phyloP scores from a whole-genome alignment of 2,113 vertebrate genomes.

The Climacteris rufus region DNA sequence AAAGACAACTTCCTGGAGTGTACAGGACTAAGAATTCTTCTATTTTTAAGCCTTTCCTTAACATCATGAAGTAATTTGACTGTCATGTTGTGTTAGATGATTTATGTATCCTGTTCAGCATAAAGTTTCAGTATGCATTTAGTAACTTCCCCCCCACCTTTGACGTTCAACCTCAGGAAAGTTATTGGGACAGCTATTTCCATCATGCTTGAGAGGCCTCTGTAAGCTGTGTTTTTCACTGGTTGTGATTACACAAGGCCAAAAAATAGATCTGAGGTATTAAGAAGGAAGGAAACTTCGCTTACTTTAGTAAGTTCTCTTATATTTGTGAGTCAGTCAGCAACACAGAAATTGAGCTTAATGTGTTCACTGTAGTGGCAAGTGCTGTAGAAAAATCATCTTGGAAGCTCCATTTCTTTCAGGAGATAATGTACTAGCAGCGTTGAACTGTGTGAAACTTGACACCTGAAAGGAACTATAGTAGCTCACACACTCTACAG shows the following conservation, averaged over 20 bases:
- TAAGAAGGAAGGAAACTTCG: background rate
- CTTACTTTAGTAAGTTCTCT: background rate
- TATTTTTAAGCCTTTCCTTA: conserved; percentile 34
- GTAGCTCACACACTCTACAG: background rate
- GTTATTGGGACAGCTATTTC: background rate
- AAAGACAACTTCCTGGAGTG: background rate
- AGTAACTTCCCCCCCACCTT: background rate
- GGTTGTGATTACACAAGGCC: background rate
- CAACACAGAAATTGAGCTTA: background rate
- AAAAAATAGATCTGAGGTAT: background rate
- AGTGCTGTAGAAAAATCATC: background rate
- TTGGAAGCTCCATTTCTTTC: background rate
- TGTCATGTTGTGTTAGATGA: background rate
- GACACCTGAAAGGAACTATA: background rate
- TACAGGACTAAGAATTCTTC: background rate
- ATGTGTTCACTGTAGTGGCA: background rate
- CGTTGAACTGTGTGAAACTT: background rate
- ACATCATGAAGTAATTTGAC: background rate
- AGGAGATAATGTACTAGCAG: background rate
- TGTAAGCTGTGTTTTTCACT: background rate
- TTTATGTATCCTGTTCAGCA: background rate
- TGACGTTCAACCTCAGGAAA: background rate
- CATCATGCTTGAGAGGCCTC: background rate
- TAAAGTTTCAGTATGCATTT: background rate
- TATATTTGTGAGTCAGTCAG: background rate